Base-by-base conservation (phyloP, 2,113 vertebrate species). In the Alouatta palliata region DNA sequence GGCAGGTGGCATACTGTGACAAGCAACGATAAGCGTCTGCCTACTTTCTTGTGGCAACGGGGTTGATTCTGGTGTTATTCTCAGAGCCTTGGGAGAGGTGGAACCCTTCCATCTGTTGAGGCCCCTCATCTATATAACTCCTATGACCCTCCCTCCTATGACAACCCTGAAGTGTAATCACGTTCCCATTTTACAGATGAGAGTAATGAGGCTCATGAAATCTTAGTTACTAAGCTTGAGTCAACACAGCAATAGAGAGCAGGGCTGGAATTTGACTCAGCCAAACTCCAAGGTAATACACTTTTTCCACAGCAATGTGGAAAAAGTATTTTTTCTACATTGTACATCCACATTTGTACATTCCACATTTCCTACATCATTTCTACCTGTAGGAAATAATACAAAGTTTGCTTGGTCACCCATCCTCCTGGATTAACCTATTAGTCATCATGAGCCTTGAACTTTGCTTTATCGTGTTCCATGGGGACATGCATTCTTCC, bases 391-490 rank as follows among this genome's bases (percentile, higher is more conserved):
- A 95, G 49, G 64, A 90, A 93, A 87, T 37, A 81, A 82, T 40
- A 87, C 90, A 95, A 80, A 94, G 89, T 77, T 30, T 95, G 75
- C 13, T 30, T 25, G 79, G 66, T 43, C n/a, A 40, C 64, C 17
- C 7, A 20, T 23, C 75, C 47, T 79, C 56, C 84, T 43, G 20
- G 37, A n/a, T 71, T 45, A 80, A 49, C 13, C 35, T 37, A 56
- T 91, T 79, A 95, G 91, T 97, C 91, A 95, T 21, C 64, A 64
- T 35, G 45, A 92, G 49, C 87, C 21, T 81, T 58, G 66, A 89
- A 73, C 82, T 88, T 68, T 61, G 75, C 66, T 68, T 75, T 52
- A 3, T 35, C 37, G 8, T 43, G 71, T 87, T 79, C 92, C 90
- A 71, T 0, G 1, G 79, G 61, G 45, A 64, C 19, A 79, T 1